Conservation (phyloP, 2,888 invertebrate species). For the Meandrusa payeni region DNA sequence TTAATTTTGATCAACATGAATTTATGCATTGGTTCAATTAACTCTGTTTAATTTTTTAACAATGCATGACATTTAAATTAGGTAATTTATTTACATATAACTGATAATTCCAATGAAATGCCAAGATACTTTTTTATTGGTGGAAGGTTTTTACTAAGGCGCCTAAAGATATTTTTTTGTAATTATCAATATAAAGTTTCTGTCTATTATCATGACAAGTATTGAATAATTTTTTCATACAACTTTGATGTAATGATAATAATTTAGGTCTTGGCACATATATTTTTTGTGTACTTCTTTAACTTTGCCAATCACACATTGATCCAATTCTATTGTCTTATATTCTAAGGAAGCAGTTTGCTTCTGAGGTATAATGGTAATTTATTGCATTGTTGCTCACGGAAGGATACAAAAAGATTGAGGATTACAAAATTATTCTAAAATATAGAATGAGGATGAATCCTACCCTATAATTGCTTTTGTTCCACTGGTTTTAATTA, state of each 20-base stretch:
- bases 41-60: background rate
- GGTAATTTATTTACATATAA: background rate
- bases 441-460: conserved; percentile 45
- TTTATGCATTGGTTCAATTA: background rate
- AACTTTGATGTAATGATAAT: background rate
- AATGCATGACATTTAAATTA: background rate
- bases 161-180: background rate
- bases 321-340: conserved; percentile 51
- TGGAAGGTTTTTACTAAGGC: no score
- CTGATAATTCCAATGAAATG: background rate
- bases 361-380: conserved; percentile 71
- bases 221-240: background rate
- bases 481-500: conserved; percentile 46
- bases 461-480: conserved; percentile 37
- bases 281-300: conserved; percentile 37
- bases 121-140: background rate
- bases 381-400: conserved; percentile 52
- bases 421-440: conserved; percentile 43
- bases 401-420: conserved; percentile 37
- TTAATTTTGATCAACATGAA: background rate
- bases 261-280: conserved; percentile 56
- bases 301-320: conserved; percentile 45
- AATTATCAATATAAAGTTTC: background rate
- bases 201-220: no score
- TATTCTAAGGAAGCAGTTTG: conserved; percentile 64